Evolutionary conservation across 1,140 invertebrate genomes (phyloP).

Genomic region (Elysia chlorotica): DNA sequence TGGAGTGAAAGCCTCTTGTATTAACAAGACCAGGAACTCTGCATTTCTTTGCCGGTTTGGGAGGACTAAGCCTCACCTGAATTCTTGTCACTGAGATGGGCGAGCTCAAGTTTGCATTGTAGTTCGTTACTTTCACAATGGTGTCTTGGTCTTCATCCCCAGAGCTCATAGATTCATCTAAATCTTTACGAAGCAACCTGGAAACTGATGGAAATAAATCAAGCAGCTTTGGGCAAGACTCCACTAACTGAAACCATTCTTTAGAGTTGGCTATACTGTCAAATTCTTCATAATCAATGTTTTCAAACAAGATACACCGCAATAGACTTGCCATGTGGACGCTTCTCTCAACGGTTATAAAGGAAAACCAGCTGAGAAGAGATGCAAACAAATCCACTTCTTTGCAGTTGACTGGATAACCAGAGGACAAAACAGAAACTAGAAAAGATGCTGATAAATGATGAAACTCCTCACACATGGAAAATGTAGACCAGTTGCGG

Average conservation of each 20-base stretch:
- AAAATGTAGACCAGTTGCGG: constrained; percentile 69
- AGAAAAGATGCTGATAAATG: constrained; percentile 69
- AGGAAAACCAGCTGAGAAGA: constrained; percentile 68
- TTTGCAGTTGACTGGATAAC: constrained; percentile 74
- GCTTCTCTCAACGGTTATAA: constrained; percentile 56
- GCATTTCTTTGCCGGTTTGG: background rate
- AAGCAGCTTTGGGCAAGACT: background rate
- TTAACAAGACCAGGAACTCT: constrained; percentile 44
- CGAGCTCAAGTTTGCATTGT: background rate
- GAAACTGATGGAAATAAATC: background rate
- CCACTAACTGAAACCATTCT: background rate
- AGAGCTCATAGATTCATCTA: background rate
- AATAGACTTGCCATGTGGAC: constrained; percentile 43
- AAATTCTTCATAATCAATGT: constrained; percentile 28
- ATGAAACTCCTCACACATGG: constrained; percentile 68
- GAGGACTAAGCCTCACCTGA: background rate
- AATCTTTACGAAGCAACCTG: background rate
- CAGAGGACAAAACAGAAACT: constrained; percentile 69
- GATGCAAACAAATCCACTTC: constrained; percentile 70
- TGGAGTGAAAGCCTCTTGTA: constrained; percentile 73
- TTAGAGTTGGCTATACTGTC: constrained; percentile 2
- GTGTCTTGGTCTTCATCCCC: too few species aligned
- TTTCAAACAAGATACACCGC: constrained; percentile 24
- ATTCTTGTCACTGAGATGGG: constrained; percentile 12
- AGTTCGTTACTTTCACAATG: constrained; percentile 13